These are phyloP conservation scores for Cantharis flavilabris DNA, from an alignment of 2,888 invertebrate genomes.

Conservation along the genomic window DNA sequence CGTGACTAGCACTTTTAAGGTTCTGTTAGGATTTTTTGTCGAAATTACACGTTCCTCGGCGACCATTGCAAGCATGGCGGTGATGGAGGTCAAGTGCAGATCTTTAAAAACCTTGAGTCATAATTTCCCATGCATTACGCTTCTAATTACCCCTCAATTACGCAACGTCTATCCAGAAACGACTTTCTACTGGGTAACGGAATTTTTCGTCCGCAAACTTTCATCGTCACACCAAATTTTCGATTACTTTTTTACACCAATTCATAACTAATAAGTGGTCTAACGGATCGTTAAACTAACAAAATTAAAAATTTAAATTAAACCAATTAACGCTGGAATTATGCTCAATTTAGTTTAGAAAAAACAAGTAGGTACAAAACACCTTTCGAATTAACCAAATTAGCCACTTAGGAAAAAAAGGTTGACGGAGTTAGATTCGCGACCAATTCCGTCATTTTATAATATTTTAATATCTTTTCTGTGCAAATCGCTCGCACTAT, in stretches of 20 bases:
- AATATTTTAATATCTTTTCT: not conserved
- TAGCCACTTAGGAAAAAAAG: not conserved
- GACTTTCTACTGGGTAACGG: not conserved
- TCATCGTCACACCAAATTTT: not conserved
- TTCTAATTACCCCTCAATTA: not conserved
- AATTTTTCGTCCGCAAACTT: not conserved
- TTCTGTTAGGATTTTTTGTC: constrained; percentile 13
- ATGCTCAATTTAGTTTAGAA: not conserved
- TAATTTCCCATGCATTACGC: not conserved
- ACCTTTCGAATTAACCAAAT: not conserved
- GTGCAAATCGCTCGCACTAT: not conserved
- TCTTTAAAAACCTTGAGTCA: not conserved
- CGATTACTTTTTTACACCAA: not conserved
- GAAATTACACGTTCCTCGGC: constrained; percentile 10
- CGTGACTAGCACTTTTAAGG: constrained; percentile 19
- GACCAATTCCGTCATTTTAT: not conserved
- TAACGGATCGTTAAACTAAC: not conserved
- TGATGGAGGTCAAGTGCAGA: constrained; percentile 18
- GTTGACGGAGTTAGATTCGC: not conserved
- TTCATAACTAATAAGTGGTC: not conserved
- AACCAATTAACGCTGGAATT: not conserved
- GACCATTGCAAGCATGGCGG: constrained; percentile 7
- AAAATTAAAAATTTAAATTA: not conserved
- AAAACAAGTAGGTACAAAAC: not conserved
- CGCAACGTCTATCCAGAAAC: not conserved